These are phyloP conservation scores for Machimus atricapillus DNA, from an alignment of 2,888 invertebrate genomes.

Conservation along the genomic window DNA sequence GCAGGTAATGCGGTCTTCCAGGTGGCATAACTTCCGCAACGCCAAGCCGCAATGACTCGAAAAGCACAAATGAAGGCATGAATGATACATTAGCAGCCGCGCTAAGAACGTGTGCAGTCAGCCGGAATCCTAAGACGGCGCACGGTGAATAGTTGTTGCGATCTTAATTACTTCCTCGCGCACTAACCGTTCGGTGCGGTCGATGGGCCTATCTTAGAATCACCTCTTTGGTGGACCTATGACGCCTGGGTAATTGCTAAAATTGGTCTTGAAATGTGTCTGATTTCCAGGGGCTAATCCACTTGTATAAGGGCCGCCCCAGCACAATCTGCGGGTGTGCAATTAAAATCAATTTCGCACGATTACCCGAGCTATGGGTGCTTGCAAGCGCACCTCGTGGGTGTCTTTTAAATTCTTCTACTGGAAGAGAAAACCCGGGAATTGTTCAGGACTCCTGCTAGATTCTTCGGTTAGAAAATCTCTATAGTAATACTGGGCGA, in stretches of 20 bases:
- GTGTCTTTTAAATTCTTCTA: background rate
- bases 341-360: constrained; percentile 20
- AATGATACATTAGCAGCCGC: background rate
- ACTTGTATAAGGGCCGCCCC: background rate
- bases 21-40: background rate
- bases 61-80: background rate
- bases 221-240: background rate
- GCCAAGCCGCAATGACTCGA: background rate
- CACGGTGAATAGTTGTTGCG: background rate
- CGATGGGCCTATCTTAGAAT: background rate
- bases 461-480: background rate
- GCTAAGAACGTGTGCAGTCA: background rate
- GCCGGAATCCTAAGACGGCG: background rate
- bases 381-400: background rate
- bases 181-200: background rate
- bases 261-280: background rate
- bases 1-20: background rate
- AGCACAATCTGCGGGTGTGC: background rate
- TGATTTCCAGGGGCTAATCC: background rate
- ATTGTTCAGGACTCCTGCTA: background rate
- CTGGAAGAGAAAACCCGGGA: background rate
- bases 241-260: background rate
- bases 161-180: background rate
- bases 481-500: background rate
- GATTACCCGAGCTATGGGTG: background rate